Conservation (phyloP, 2,888 invertebrate species). For the Spodoptera picta region DNA sequence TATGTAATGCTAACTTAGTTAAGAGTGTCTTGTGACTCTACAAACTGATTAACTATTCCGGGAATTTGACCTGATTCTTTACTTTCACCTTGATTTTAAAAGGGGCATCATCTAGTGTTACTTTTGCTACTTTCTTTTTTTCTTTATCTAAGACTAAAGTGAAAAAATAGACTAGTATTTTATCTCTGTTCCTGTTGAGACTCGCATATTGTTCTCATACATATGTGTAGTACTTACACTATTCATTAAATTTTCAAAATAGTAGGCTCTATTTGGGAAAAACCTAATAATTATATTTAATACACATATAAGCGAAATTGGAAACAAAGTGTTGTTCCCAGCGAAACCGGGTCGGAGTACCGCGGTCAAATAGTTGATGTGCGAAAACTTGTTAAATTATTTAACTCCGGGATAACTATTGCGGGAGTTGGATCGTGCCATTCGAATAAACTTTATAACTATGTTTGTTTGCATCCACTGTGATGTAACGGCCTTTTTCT, state of each 20-base stretch:
- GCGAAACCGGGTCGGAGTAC: conserved; percentile 23
- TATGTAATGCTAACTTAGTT: too few species aligned
- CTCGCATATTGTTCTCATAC: too few species aligned
- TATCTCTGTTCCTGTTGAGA: too few species aligned
- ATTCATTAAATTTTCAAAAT: conserved; percentile 4
- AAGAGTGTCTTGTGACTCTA: too few species aligned
- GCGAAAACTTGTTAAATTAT: conserved; percentile 46
- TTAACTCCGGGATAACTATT: conserved; percentile 38
- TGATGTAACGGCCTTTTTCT: too few species aligned
- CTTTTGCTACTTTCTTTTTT: too few species aligned
- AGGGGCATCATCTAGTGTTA: too few species aligned
- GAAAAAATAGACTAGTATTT: too few species aligned
- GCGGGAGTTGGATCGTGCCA: conserved; percentile 10
- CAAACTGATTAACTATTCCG: too few species aligned
- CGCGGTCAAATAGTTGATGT: conserved; percentile 42
- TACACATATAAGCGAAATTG: conserved; percentile 16
- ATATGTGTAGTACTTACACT: not conserved
- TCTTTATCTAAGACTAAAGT: too few species aligned
- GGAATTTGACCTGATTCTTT: too few species aligned
- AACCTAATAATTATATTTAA: conserved; percentile 13
- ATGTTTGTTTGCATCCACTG: conserved; percentile 3
- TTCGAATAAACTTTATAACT: conserved; percentile 5
- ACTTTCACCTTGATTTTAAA: too few species aligned
- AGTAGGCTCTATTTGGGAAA: conserved; percentile 14
- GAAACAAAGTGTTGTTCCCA: conserved; percentile 21